Evolutionary conservation across 2,797 vertebrate genomes (phyloP).

Genomic region (Vireo griseus): DNA sequence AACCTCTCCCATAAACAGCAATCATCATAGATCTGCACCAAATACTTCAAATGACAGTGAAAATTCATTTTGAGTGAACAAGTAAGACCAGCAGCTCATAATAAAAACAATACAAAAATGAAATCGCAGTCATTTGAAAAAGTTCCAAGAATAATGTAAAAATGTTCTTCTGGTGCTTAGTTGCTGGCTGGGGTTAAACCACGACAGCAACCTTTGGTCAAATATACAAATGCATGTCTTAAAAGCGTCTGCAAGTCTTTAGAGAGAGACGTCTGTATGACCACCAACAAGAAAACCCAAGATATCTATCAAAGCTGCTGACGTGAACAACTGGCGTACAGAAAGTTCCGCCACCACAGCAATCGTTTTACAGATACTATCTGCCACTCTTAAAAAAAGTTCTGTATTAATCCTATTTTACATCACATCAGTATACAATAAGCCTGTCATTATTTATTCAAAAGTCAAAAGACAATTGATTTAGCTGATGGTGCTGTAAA

Average conservation of each 20-base stretch:
- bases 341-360: not conserved
- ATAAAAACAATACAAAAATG: not conserved
- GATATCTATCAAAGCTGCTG: not conserved
- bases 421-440: constrained; percentile 16
- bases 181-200: not conserved
- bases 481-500: not conserved
- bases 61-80: not conserved
- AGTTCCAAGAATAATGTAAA: not conserved
- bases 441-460: not conserved
- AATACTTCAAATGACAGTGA: not conserved
- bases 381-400: not conserved
- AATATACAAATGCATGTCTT: not conserved
- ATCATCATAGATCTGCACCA: accelerated
- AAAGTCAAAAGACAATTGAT: not conserved
- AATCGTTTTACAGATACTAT: not conserved
- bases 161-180: not conserved
- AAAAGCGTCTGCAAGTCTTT: not conserved
- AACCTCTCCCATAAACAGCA: not conserved
- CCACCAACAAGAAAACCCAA: not conserved
- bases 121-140: not conserved
- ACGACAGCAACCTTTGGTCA: not conserved
- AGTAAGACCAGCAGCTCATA: not conserved
- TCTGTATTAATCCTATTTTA: constrained; percentile 20
- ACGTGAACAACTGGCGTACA: not conserved
- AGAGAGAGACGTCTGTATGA: not conserved